Evolutionary conservation across 2,797 vertebrate species (phyloP), one percentile per base, ranked within the genome.

Genomic region (Apodemus agrarius): DNA sequence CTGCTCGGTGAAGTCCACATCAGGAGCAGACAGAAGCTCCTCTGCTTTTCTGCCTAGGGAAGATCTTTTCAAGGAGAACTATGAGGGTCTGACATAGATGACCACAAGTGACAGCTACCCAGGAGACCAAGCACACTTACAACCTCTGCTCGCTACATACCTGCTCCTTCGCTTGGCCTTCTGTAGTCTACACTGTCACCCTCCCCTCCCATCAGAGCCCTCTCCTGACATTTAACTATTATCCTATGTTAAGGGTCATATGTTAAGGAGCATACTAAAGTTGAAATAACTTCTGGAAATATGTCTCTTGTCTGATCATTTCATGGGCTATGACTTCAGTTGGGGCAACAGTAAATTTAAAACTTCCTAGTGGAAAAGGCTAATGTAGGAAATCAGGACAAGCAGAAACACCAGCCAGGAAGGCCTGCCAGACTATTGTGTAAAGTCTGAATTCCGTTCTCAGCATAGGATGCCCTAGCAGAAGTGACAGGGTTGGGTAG

Each of bases 391-490:
- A 59, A 40, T 86, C 59, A 40, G 52, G 49, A 57, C 21, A 63
- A 26, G 19, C 59, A 54, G 2, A 11, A 7, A 9, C 63, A 37
- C 9, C 12, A 59, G 69, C 54, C 1, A 0, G 54, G 5, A 24
- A 78, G 34, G 40, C 7, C 6, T 3, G 26, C 31, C 12, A 22
- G 63, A 34, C 34, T 0, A 0, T 4, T 10, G 1, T 46, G 16
- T 24, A 22, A 24, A 76, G 67, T 34, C 34, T 54, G 19, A 49
- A 65, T 84, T 40, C 54, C 37, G 31, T 14, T n/a, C 63, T 26
- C 26, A 2, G 21, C 40, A 61, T 14, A 4, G 65, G 40, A 91
- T 22, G 31, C 4, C 40, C 57, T 5, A 89, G 65, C 26, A 43
- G 8, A 8, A 6, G 17, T 22, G 59, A 14, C 24, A 63, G 24